phyloP scores from a whole-genome alignment of 2,888 invertebrate genomes.

The Conus canariensis region DNA sequence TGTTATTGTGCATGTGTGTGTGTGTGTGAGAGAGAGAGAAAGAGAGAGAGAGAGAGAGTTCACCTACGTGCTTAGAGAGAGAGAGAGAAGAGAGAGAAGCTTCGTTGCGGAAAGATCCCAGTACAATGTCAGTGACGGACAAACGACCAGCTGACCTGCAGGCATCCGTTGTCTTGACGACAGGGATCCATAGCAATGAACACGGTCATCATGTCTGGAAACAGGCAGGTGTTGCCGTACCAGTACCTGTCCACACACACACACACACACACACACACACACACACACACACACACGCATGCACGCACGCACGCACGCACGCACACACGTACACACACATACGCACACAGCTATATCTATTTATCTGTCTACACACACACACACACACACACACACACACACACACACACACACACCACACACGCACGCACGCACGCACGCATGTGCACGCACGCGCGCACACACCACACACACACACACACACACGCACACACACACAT shows the following conservation, averaged over 20 bases:
- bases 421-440: neutral
- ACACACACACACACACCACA: neutral
- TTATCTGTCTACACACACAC: neutral
- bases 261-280: too few relatives aligned
- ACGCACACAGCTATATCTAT: neutral
- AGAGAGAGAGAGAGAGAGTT: neutral
- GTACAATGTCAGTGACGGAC: neutral
- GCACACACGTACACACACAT: slow-evolving; percentile 18
- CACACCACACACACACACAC: neutral
- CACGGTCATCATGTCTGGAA: slow-evolving; percentile 74
- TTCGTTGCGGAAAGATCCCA: neutral
- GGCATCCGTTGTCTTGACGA: slow-evolving; percentile 72
- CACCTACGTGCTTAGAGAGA: neutral
- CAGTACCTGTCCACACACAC: slow-evolving; percentile 68
- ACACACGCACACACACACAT: slow-evolving; percentile 21
- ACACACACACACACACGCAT: neutral
- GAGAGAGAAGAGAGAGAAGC: too few relatives aligned
- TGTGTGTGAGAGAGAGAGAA: neutral
- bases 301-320: neutral
- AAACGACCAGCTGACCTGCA: slow-evolving; percentile 62
- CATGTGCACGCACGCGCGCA: neutral
- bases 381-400: neutral
- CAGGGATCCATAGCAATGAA: slow-evolving; percentile 74
- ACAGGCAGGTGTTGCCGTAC: slow-evolving; percentile 74
- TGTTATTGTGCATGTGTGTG: too few relatives aligned